Base-by-base conservation (phyloP, 1,140 invertebrate species). In the Atta texana region DNA sequence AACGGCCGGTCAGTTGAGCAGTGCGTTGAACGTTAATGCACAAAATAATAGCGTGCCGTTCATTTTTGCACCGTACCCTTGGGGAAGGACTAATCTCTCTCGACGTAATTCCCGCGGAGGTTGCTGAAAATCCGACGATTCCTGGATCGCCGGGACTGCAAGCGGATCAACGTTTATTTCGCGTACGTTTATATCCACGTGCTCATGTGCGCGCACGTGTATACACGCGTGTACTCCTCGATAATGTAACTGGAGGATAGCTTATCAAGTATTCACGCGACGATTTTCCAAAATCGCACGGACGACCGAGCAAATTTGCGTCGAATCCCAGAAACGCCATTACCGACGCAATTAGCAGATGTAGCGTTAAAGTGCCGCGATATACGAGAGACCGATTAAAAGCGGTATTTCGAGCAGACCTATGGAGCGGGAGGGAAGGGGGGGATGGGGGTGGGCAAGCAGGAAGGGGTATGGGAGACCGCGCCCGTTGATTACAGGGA, bases 261-360 rank as follows among this genome's bases (percentile, higher is more conserved):
- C 85, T 87, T 87, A 87, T 87, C 78, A 81, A 87, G 78, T 71
- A 87, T 87, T 87, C 85, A 84, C 53, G 64, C 49, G 82, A 80
- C 85, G 76, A 86, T 81, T 85, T 85, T 86, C 76, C 57, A 84
- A 85, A 84, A 75, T 84, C 80, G 80, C 80, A 61, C 55, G 80
- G 80, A 84, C 80, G 80, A 75, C 57, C 69, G 69, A 75, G 69
- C 80, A 71, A 84, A 84, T 84, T 84, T 84, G 80, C 69, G 80
- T 44, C 80, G 80, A 84, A 84, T 84, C 80, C 80, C 69, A 84
- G 80, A 84, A 84, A 84, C 69, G 69, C 80, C 55, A 84, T 84
- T 84, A 84, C 55, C 80, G 80, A 74, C 69, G 80, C 55, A 84
- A 84, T 84, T 84, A 84, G 69, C 80, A 84, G 80, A 84, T 75